Evolutionary conservation across 2,797 vertebrate genomes (phyloP), one percentile per base, ranked within the genome.

Genomic region (Streptopelia turtur): DNA sequence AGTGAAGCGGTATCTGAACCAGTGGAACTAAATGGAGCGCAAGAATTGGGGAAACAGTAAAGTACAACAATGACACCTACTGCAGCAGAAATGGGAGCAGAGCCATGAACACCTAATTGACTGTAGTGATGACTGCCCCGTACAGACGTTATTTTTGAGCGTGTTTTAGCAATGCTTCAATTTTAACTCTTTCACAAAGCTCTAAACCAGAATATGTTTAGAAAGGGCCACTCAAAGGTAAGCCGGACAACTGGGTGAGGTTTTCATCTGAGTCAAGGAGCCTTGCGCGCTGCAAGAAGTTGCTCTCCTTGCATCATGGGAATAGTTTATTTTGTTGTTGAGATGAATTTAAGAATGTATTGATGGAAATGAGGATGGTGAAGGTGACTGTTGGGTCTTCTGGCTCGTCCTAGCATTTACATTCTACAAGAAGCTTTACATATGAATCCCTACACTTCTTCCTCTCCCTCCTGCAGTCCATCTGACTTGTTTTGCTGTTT

Each of bases 21-120:
- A 10, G 47, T 2, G 70, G 85, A 69, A 81, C 50, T 88, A 88
- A 91, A 85, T 75, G 75, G 63, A 95, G 93, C 20, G 2, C 16
- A 60, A 95, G 64, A 80, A 80, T 1, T 64, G 37, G 47, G 61
- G 74, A 28, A 74, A 94, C 75, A 28, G 68, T n/a, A 16, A 70
- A 57, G 57, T 55, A 23, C 24, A 86, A 64, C 80, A 82, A 6
- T 86, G 78, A 41, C 72, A 95, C 91, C 76, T 87, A 13, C 64
- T 78, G 85, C 63, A 87, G 78, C 90, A 68, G 86, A 86, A 70
- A n/a, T 33, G 31, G 68, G 83, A 93, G 90, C 31, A 37, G n/a
- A 55, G 80, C 74, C 70, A 41, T 25, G 82, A 90, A 52, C 47
- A 28, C 60, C 71, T 47, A 77, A 57, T 43, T 64, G 65, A 5